Evolutionary conservation across 2,888 invertebrate species (phyloP), one percentile per base, ranked within the genome.

Genomic region (Macrophya annulata): DNA sequence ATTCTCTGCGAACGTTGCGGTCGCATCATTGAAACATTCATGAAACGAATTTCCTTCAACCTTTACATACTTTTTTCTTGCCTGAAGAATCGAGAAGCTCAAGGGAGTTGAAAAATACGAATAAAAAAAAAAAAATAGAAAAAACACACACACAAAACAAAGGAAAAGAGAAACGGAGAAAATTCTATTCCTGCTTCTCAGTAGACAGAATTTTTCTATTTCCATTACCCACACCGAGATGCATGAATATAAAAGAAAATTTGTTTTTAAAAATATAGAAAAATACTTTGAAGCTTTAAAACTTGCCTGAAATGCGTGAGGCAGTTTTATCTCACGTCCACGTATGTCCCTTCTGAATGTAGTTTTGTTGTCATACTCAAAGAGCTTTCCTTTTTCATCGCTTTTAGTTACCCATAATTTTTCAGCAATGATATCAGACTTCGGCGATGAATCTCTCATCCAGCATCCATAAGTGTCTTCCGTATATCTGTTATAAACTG

Each of bases 351-450:
- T 94, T 81, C 95, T 94, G 92, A 96, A 98, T 87, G 95, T 95
- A 3, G 95, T 95, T 92, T 97, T 97, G 89, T 96, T 97, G 83
- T 95, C 94, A 93, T 96, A 99, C 92, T 99, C 98, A 88, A 96
- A 96, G 5, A 99, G 94, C 85, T 95, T 94, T 65, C 95, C 95
- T 0, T 96, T 95, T 88, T 97, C 96, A 79, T 96, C 96, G 90
- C 97, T 97, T 87, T 96, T 96, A 0, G 98, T 98, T 0, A 97
- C 96, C 97, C 98, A 99, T 51, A 97, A 95, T 90, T 97, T 97
- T 79, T 97, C 97, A 85, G 93, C 95, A 91, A 95, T 93, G 15
- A 92, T 90, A 21, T 95, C 94, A 9, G 91, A 93, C n/a, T 93
- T 91, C 0, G 95, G 94, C 62, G 92, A 90, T 0, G 97, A 95